These are phyloP conservation scores for Nothobranchius kuhntae DNA, from an alignment of 2,113 vertebrate species.

Conservation along the genomic window DNA sequence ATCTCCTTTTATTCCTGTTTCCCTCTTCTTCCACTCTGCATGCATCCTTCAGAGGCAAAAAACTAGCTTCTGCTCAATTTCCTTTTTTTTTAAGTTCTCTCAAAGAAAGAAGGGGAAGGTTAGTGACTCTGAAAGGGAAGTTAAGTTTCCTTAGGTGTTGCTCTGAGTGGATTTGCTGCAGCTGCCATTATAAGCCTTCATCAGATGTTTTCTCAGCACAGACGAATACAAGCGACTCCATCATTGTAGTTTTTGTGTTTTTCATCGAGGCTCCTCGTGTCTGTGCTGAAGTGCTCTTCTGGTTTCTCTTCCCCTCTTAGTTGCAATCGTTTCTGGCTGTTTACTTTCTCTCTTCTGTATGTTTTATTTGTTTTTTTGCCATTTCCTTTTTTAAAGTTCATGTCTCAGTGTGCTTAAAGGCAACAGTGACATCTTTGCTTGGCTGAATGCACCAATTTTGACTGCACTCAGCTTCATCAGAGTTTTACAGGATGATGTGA, in stretches of 20 bases:
- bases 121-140: constrained; percentile 53
- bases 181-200: constrained; percentile 4
- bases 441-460: constrained; percentile 50
- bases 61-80: constrained; percentile 74
- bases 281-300: constrained; percentile 22
- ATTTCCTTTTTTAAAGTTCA: constrained; percentile 25
- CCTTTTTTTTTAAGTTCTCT: constrained; percentile 81
- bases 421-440: constrained; percentile 47
- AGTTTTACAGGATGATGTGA: constrained; percentile 40
- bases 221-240: not conserved
- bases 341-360: constrained; percentile 27
- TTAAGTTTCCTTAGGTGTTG: constrained; percentile 8
- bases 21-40: constrained; percentile 47
- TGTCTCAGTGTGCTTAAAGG: constrained; percentile 28
- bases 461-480: constrained; percentile 13
- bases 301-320: constrained; percentile 18
- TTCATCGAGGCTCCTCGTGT: constrained; percentile 6
- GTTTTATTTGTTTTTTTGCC: constrained; percentile 23
- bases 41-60: constrained; percentile 75
- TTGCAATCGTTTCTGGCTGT: constrained; percentile 22
- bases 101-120: constrained; percentile 83
- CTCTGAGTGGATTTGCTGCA: constrained; percentile 24
- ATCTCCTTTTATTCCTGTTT: constrained; percentile 48
- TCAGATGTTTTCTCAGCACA: not conserved
- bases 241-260: constrained; percentile 21